Evolutionary conservation across 2,113 vertebrate species (phyloP), one percentile per base, ranked within the genome.

Genomic region (Thryonomys swinderianus): DNA sequence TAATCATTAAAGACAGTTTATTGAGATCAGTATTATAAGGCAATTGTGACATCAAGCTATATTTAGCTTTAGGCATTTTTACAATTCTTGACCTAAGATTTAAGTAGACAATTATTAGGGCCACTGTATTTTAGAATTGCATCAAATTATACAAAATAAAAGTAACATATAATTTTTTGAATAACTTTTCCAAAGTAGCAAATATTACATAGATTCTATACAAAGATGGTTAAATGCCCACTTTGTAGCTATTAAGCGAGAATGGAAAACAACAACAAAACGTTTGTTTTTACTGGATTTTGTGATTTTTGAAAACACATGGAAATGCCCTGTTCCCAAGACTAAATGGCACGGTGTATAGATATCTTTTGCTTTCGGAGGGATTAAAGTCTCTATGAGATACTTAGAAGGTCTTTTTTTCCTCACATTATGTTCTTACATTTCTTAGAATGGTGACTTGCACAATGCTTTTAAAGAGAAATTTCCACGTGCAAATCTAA

Each of bases 31-130:
- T 88, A 64, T 69, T 93, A 30, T 92, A 67, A 95, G 55, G 90
- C 94, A 91, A 93, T 66, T 90, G 10, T 85, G 61, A 94, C 16
- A 93, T 81, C 3, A 73, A 30, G 48, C 71, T 86, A 30, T 86
- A 55, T 53, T 79, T 79, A 88, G 84, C 57, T 25, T 62, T 82
- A 88, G 62, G 61, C 20, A 90, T 51, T 69, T 61, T 89, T 76
- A 95, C 0, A 88, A 76, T 87, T 92, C 84, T 80, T 96, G 61
- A 95, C 55, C 18, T 86, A 73, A 96, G 42, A 91, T n/a, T 91
- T 84, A 9, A 80, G 32, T 92, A 91, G 71, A 81, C 80, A 94
- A 71, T 96, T 93, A 86, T 74, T 81, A 48, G 73, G 18, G 86
- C 12, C 1, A 53, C 64, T 79, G 89, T 93, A 90, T 90, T 53